Percentiles rank a stretch among this genome's conserved stretches.
Conservation (phyloP, 2,888 invertebrate species). For the Saturnia japonica region DNA sequence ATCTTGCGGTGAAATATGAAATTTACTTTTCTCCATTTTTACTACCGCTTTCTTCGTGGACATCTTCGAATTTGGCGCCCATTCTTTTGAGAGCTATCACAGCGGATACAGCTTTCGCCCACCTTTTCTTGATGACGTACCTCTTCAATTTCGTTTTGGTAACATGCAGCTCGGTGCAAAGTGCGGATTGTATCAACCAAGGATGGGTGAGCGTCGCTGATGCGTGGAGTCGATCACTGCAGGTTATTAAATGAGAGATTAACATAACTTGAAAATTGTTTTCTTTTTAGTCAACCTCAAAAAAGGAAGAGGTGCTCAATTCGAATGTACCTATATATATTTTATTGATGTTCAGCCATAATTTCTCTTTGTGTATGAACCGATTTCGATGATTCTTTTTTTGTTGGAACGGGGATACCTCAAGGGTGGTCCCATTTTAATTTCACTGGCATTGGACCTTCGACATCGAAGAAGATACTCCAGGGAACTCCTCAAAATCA, state of each 20-base stretch:
- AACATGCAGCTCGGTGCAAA: slow-evolving; percentile 86
- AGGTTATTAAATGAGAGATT: slow-evolving; percentile 30
- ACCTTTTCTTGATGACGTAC: slow-evolving; percentile 94
- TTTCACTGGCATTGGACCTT: too few species aligned
- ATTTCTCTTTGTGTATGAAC: too few species aligned
- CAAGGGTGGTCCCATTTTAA: too few species aligned
- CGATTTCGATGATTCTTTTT: too few species aligned
- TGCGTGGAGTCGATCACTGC: slow-evolving; percentile 88
- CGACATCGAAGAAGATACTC: too few species aligned
- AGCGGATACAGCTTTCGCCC: slow-evolving; percentile 94
- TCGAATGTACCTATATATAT: too few species aligned
- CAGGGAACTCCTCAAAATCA: too few species aligned
- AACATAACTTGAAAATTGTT: not conserved
- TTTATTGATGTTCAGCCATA: too few species aligned
- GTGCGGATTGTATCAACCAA: slow-evolving; percentile 87
- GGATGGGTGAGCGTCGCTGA: slow-evolving; percentile 87
- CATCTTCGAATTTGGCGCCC: slow-evolving; percentile 89
- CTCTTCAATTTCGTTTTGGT: slow-evolving; percentile 91
- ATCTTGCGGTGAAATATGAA: not conserved
- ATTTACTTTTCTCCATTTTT: slow-evolving; percentile 36
- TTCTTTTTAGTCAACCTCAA: too few species aligned
- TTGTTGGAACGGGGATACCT: too few species aligned
- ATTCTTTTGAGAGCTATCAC: slow-evolving; percentile 92
- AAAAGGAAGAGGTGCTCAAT: too few species aligned
- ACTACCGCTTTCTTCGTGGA: slow-evolving; percentile 43